phyloP scores from a whole-genome alignment of 1,140 invertebrate genomes.

The Zaprionus inermis region DNA sequence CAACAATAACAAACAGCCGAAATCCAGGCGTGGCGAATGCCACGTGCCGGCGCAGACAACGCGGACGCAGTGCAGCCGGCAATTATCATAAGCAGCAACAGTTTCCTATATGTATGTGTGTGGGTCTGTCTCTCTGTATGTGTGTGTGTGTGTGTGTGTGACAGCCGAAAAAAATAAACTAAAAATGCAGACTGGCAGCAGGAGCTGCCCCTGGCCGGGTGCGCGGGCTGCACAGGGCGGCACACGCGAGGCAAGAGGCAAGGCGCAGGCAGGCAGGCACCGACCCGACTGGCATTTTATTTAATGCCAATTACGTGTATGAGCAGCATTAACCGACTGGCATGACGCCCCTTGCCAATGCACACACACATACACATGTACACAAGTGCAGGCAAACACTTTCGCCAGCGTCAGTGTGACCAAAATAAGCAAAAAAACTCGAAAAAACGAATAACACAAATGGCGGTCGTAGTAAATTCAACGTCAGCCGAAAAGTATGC shows the following conservation, averaged over 20 bases:
- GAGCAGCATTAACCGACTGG: slow-evolving; percentile 73
- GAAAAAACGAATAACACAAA: slow-evolving; percentile 26
- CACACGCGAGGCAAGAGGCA: neutral
- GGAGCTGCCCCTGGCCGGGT: slow-evolving; percentile 19
- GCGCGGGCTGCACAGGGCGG: neutral
- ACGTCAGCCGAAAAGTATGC: slow-evolving; percentile 63
- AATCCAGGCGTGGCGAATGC: slow-evolving; percentile 28
- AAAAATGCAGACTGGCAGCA: slow-evolving; percentile 52
- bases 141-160: slow-evolving; percentile 45
- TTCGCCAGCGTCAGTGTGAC: slow-evolving; percentile 55
- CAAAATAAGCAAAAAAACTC: slow-evolving; percentile 37
- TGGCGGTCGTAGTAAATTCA: slow-evolving; percentile 31
- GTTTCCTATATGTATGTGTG: slow-evolving; percentile 27
- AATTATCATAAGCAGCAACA: slow-evolving; percentile 82
- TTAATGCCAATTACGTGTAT: slow-evolving; percentile 82
- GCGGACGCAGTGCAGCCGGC: slow-evolving; percentile 65
- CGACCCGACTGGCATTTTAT: slow-evolving; percentile 62
- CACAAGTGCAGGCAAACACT: slow-evolving; percentile 51
- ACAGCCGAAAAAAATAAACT: slow-evolving; percentile 74
- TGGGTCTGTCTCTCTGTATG: no score
- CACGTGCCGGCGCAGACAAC: slow-evolving; percentile 62
- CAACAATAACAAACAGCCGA: slow-evolving; percentile 34
- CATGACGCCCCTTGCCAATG: neutral
- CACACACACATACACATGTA: slow-evolving; percentile 33
- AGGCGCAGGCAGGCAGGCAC: neutral